Conservation (phyloP, 2,113 vertebrate species). For the Hypanus sabinus region DNA sequence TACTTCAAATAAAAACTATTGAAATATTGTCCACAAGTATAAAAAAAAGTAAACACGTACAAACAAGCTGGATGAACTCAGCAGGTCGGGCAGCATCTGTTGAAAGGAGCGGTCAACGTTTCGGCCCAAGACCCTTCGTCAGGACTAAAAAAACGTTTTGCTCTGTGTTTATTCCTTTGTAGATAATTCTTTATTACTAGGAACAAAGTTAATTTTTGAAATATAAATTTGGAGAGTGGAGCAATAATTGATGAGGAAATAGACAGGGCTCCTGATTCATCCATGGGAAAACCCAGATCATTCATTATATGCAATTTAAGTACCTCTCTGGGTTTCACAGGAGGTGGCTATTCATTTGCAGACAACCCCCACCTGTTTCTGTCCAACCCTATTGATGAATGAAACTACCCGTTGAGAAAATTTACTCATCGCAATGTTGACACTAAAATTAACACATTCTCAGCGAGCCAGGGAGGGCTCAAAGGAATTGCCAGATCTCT, state of each 20-base stretch:
- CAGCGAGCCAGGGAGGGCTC: not conserved
- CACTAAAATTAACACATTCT: constrained; percentile 9
- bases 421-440: not conserved
- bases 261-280: not conserved
- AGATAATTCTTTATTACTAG: too few species aligned
- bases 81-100: too few species aligned
- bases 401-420: not conserved
- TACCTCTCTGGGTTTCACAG: not conserved
- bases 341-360: not conserved
- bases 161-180: too few species aligned
- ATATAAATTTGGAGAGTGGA: not conserved
- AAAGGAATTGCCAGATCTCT: not conserved
- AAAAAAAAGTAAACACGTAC: too few species aligned
- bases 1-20: too few species aligned
- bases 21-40: too few species aligned
- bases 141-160: too few species aligned
- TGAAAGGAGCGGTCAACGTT: too few species aligned
- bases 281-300: not conserved
- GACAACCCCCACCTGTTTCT: not conserved
- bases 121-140: too few species aligned
- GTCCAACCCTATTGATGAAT: not conserved
- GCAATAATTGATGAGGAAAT: not conserved
- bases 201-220: not conserved
- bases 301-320: not conserved
- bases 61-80: too few species aligned